A percentile compares a stretch with the other conserved stretches of the same genome.
Conservation (phyloP, 2,888 invertebrate genomes). For the Anthophora plumipes region DNA sequence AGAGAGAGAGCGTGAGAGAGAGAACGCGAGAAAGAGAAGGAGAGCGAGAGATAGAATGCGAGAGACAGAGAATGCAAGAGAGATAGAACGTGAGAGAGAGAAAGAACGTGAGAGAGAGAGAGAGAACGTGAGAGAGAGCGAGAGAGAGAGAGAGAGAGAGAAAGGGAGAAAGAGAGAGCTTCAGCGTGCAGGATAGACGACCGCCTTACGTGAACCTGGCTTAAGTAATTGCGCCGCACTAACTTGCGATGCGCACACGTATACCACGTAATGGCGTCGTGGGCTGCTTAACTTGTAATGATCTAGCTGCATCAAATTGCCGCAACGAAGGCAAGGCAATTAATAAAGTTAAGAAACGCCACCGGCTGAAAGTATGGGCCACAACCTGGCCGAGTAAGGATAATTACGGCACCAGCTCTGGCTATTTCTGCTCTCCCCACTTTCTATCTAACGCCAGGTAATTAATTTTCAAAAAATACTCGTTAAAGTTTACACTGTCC, state of each 20-base stretch:
- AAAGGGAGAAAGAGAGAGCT: conserved; percentile 26
- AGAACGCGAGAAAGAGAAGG: too few species aligned
- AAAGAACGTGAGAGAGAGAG: too few species aligned
- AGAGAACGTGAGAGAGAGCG: too few species aligned
- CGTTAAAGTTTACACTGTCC: conserved; percentile 11
- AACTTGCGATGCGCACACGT: conserved; percentile 24
- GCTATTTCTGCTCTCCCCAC: neutral
- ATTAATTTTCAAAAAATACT: conserved; percentile 48
- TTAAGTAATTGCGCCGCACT: conserved; percentile 62
- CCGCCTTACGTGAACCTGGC: conserved; percentile 52
- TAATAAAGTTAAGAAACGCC: conserved; percentile 70
- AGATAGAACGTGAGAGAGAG: too few species aligned
- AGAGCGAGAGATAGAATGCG: too few species aligned
- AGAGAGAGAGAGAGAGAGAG: conserved; percentile 6
- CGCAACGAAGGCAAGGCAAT: conserved; percentile 60
- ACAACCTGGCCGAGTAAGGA: conserved; percentile 39
- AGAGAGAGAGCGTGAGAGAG: too few species aligned
- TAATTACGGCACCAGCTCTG: conserved; percentile 45
- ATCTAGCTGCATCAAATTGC: conserved; percentile 66
- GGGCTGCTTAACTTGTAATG: conserved; percentile 64
- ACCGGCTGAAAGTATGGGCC: conserved; percentile 51
- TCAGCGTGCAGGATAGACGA: conserved; percentile 48
- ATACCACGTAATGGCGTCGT: conserved; percentile 24
- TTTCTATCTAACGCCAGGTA: neutral
- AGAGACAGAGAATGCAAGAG: too few species aligned